These are phyloP conservation scores for Priocnemis perturbator DNA, from an alignment of 2,888 invertebrate species.

Conservation along the genomic window DNA sequence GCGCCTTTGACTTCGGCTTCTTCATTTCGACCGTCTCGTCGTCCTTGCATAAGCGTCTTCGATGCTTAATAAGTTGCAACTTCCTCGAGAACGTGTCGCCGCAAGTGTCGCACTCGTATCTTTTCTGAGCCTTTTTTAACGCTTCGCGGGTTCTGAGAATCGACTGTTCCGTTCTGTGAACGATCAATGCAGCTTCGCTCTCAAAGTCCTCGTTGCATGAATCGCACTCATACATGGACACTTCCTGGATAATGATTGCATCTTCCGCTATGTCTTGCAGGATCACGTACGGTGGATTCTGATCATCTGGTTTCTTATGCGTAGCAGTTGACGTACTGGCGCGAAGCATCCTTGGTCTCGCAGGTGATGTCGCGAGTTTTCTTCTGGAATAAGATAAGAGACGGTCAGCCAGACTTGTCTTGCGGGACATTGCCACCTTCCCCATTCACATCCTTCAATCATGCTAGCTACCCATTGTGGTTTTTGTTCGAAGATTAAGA, in stretches of 20 bases:
- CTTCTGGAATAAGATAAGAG: slow-evolving; percentile 1
- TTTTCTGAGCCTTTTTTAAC: slow-evolving; percentile 70
- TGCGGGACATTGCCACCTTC: not conserved
- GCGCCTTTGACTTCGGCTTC: slow-evolving; percentile 18
- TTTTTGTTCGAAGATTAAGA: too few species aligned
- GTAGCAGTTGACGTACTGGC: not conserved
- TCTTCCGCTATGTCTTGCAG: slow-evolving; percentile 12
- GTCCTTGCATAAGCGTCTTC: slow-evolving; percentile 15
- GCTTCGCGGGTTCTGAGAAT: slow-evolving; percentile 47
- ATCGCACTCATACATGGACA: slow-evolving; percentile 42
- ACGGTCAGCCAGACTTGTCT: not conserved
- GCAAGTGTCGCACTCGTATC: slow-evolving; percentile 78
- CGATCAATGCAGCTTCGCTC: slow-evolving; percentile 41
- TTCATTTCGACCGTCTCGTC: not conserved
- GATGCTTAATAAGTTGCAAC: slow-evolving; percentile 34
- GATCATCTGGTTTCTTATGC: not conserved
- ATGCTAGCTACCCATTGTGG: too few species aligned
- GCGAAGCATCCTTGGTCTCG: slow-evolving; percentile 16
- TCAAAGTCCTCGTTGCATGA: slow-evolving; percentile 55
- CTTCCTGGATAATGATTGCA: slow-evolving; percentile 12
- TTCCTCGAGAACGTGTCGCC: slow-evolving; percentile 76
- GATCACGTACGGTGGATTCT: slow-evolving; percentile 19
- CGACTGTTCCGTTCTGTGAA: slow-evolving; percentile 57
- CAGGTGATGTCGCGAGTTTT: slow-evolving; percentile 1
- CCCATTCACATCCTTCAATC: too few species aligned